Base-by-base conservation (phyloP, 2,797 vertebrate genomes). In the Tadarida brasiliensis region DNA sequence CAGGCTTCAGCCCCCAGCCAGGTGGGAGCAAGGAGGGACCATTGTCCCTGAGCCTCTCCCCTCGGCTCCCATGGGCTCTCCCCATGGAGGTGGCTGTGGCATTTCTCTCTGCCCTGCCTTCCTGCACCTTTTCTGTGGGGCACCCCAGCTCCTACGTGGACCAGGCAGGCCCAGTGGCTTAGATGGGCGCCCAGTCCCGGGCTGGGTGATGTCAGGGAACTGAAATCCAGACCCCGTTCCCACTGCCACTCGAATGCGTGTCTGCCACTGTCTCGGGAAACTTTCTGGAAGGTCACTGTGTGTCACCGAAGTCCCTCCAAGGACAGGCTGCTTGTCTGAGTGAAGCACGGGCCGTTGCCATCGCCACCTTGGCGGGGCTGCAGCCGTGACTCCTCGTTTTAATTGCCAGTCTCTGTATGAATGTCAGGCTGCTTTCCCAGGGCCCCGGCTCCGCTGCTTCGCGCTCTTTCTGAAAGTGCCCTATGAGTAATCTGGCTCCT, bases 371-470 rank as follows among this genome's bases (percentile, higher is more conserved):
- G 47, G 19, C 26, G 4, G 0, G 73, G 91, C 80, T 63, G 47
- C 65, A 54, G 33, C 30, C 24, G 4, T 49, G 85, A 80, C 90
- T 86, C 68, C 74, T 73, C 15, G 70, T 94, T 93, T 93, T 81
- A 83, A 88, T 86, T 85, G 93, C 90, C n/a, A 63, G 94, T 98
- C 96, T 97, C 97, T 96, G 76, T 96, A 94, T 98, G 97, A 98
- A 81, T 97, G 33, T 90, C 57, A 51, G 1, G 8, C 90, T 24
- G 20, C 59, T 94, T 96, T 97, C 97, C 94, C 97, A 97, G 94
- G 92, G 95, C 54, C 70, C 0, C 3, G 2, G 86, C 83, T 20
- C 88, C 39, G 70, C 95, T 57, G 90, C 49, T 28, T 30, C 1
- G 4, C 61, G 92, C 90, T 68, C 73, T 59, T 96, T 96, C 94